Conservation (phyloP, 1,140 invertebrate genomes). For the Leptopilina boulardi region DNA sequence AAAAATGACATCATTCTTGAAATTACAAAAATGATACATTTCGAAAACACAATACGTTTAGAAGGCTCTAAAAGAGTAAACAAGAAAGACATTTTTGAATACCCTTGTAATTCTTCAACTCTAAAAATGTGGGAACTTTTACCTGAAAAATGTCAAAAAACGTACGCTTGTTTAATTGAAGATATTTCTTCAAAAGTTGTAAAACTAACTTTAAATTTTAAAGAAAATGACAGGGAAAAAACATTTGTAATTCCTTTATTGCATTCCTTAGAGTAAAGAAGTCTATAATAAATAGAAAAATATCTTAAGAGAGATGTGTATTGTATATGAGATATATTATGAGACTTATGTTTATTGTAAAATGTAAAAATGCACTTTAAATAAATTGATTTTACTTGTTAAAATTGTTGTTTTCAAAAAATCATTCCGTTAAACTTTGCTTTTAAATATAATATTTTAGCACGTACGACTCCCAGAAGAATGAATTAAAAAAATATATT, state of each 20-base stretch:
- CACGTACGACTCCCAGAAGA: too few relatives aligned
- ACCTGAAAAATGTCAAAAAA: neutral
- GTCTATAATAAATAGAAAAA: neutral
- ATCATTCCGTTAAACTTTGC: too few relatives aligned
- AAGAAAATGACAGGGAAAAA: constrained; percentile 32
- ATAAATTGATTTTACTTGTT: too few relatives aligned
- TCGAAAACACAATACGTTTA: constrained; percentile 34
- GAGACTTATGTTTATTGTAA: too few relatives aligned
- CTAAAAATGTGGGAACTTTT: constrained; percentile 43
- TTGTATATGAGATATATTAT: neutral
- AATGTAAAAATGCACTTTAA: too few relatives aligned
- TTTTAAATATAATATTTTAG: too few relatives aligned
- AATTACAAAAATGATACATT: constrained; percentile 36
- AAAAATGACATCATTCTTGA: constrained; percentile 36
- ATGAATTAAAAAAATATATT: too few relatives aligned
- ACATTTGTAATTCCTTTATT: constrained; percentile 42
- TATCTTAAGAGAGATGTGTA: neutral
- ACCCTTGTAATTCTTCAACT: constrained; percentile 42
- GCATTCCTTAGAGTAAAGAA: constrained; percentile 30
- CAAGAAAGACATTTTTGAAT: constrained; percentile 40
- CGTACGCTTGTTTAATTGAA: neutral
- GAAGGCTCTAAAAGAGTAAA: constrained; percentile 26
- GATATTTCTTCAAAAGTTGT: constrained; percentile 35
- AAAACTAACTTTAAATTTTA: constrained; percentile 36
- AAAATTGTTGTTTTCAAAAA: too few relatives aligned